These are phyloP conservation scores for Drosophila percnosoma DNA, from an alignment of 2,888 invertebrate species.

Conservation along the genomic window DNA sequence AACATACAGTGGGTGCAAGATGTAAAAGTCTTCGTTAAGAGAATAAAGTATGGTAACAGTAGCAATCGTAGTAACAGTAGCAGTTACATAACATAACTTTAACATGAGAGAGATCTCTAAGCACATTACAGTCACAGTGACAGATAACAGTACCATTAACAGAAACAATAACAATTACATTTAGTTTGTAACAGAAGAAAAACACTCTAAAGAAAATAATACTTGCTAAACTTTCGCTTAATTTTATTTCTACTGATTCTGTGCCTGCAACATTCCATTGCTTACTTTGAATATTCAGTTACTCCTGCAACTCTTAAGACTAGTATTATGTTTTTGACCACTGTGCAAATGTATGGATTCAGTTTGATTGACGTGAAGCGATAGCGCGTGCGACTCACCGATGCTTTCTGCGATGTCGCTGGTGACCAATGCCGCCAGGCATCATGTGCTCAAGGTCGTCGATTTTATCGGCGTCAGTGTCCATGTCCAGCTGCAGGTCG, in stretches of 20 bases:
- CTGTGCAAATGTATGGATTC: conserved; percentile 20
- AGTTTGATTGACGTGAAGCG: conserved; percentile 40
- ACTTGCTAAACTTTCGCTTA: no score
- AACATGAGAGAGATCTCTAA: not conserved
- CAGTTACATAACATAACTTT: not conserved
- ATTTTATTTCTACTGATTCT: not conserved
- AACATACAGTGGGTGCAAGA: conserved; percentile 40
- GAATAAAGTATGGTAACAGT: not conserved
- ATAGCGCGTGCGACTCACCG: conserved; percentile 80
- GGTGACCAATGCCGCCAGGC: conserved; percentile 80
- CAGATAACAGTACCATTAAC: not conserved
- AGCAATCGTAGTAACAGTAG: not conserved
- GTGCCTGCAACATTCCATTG: not conserved
- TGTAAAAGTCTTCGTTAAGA: not conserved
- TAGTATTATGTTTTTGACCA: conserved; percentile 4
- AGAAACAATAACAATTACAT: not conserved
- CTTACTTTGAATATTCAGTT: not conserved
- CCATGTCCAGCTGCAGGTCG: conserved; percentile 84
- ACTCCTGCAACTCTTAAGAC: not conserved
- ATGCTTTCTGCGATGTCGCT: conserved; percentile 84
- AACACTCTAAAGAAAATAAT: not conserved
- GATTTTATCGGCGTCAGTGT: conserved; percentile 84
- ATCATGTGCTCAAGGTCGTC: conserved; percentile 85
- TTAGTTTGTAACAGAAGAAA: not conserved
- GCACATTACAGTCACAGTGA: not conserved